Base-by-base conservation (phyloP, 2,888 invertebrate species). In the Phytoseiulus persimilis region DNA sequence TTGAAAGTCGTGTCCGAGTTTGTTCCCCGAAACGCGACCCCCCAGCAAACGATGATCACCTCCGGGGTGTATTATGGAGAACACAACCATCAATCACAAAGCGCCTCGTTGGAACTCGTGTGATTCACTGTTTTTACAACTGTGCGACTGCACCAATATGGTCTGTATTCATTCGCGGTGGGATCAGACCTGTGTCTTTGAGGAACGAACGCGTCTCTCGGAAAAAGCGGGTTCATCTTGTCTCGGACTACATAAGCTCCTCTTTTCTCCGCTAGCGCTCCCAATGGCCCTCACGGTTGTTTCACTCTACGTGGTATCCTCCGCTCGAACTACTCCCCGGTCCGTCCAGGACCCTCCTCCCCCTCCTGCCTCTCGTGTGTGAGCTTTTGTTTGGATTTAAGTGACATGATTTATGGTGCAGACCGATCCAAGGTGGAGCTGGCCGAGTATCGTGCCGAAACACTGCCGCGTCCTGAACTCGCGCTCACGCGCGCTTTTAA, bases 311-410 rank as follows among this genome's bases (percentile, higher is more conserved):
- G 65, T 28, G 65, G 65, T 65, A 23, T 65, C 65, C 65, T 65
- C 28, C 65, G 65, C 65, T 65, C 65, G 46, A 46, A 46, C 46
- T 46, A 6, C 46, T 46, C 46, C 46, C 14, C 46, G 65, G 9
- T 65, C 65, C 18, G 28, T 65, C 65, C 65, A 65, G 18, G 65
- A 23, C 65, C 28, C 65, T 65, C 28, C 65, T 65, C 2, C 65
- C 65, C 65, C 18, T 18, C 65, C 11, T 65, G 1, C 18, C 28
- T 65, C 65, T 65, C 65, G 65, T 65, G 65, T 65, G 28, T 65
- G 18, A 32, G 87, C 87, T 87, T 87, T 87, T 33, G 32, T 87
- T 87, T 87, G 87, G 87, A 87, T 87, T 87, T 87, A 87, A 87
- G 87, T 45, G 87, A 87, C 87, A 87, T 87, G 87, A 87, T 87